A percentile compares a stretch with the other conserved stretches of the same genome.
phyloP scores from a whole-genome alignment of 2,797 vertebrate genomes.

The Spinus pinus region DNA sequence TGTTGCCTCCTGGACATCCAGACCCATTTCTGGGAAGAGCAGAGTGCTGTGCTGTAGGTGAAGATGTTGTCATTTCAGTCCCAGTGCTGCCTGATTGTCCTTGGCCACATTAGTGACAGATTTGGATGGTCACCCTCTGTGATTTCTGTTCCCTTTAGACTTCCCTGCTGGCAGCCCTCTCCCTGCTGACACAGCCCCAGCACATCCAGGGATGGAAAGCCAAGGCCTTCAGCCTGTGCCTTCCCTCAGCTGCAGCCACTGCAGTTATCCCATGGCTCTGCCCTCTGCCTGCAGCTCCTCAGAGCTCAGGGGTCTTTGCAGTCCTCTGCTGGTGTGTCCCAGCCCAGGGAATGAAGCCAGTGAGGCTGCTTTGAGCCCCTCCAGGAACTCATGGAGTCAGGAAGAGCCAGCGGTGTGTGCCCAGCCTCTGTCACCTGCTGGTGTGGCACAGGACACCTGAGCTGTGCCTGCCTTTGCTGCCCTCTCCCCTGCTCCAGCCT shows the following conservation, averaged over 20 bases:
- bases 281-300: neutral
- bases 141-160: neutral
- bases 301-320: neutral
- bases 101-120: neutral
- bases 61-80: neutral
- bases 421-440: neutral
- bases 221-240: neutral
- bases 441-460: neutral
- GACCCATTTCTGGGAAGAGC: neutral
- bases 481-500: neutral
- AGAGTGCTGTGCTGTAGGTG: neutral
- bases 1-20: neutral
- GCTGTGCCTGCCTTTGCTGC: neutral
- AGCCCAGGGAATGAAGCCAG: neutral
- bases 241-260: neutral
- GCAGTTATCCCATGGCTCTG: neutral
- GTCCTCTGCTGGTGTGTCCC: neutral
- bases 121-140: neutral
- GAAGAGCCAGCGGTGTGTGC: neutral
- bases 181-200: neutral
- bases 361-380: neutral
- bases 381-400: neutral
- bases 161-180: neutral
- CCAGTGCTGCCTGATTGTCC: neutral
- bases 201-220: neutral